Base-by-base conservation (phyloP, 2,797 vertebrate genomes). In the Gymnodraco acuticeps region DNA sequence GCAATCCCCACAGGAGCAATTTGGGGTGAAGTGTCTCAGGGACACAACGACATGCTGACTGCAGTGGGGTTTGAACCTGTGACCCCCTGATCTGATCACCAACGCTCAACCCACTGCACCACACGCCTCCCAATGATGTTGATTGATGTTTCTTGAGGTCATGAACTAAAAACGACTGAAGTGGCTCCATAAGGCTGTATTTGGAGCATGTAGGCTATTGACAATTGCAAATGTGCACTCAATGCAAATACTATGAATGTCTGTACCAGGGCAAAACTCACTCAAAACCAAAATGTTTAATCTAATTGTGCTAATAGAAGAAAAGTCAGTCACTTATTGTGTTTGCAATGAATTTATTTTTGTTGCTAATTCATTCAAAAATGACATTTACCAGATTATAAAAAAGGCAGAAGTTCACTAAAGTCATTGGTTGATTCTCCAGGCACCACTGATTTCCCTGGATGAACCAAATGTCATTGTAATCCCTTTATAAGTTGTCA, bases 71-170 rank as follows among this genome's bases (percentile, higher is more conserved):
- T 23, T 23, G 23, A 23, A 23, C 23, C 23, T 23, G 23, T 23
- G 23, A 2, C 23, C 23, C 23, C 23, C 23, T 23, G 23, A 23
- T n/a, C 20, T 23, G 20, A 23, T 23, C 23, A 23, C 23, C 23
- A 23, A 23, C 3, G 23, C 23, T 23, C 23, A 23, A 23, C 23
- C 23, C 23, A 23, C 23, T 23, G 23, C 23, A 23, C 23, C 23
- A 23, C 23, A 23, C 23, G 3, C 23, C 23, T 23, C 23, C 23
- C 23, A 23, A 2, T 23, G 23, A 23, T 23, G 23, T 23, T 23
- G 2, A 23, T 23, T 23, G 23, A n/a, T 54, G 11, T 53, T 51
- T 53, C 48, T 65, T 50, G 10, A 77, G 55, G 60, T 53, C 20
- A 56, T 41, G 14, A 48, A 45, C 4, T 4, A 38, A 59, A 48